Conservation (phyloP, 2,113 vertebrate genomes). For the Desmodus rotundus region DNA sequence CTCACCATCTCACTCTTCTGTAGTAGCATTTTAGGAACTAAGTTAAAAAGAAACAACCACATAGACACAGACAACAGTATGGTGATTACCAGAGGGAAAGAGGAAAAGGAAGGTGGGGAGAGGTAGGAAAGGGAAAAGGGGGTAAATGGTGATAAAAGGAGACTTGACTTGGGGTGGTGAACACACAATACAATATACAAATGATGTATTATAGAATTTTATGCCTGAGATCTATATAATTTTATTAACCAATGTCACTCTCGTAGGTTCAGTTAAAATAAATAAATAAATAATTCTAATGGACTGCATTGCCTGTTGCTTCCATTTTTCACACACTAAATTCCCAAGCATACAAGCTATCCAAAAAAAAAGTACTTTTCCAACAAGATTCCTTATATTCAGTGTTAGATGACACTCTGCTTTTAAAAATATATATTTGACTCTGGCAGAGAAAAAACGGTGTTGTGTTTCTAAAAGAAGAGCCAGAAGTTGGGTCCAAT, state of each 20-base stretch:
- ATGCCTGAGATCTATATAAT: not conserved
- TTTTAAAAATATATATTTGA: not conserved
- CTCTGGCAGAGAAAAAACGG: not conserved
- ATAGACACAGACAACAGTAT: not conserved
- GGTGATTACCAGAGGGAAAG: not conserved
- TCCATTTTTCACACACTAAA: not conserved
- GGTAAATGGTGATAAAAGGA: not conserved
- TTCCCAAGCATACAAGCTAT: conserved; percentile 17
- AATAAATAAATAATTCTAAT: not conserved
- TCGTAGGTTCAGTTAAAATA: not conserved
- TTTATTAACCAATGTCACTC: not conserved
- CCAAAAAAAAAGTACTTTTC: conserved; percentile 11
- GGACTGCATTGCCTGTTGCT: not conserved
- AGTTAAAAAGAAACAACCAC: not conserved
- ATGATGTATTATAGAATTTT: not conserved
- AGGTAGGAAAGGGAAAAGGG: not conserved
- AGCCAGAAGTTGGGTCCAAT: not conserved
- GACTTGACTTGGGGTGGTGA: not conserved
- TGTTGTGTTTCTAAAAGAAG: conserved; percentile 36
- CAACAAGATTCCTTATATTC: not conserved
- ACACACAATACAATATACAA: not conserved
- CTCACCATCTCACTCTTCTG: not conserved
- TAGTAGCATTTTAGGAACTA: not conserved
- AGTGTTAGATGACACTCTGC: not conserved
- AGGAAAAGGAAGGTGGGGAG: not conserved